These are phyloP conservation scores for Pyrocoelia pectoralis DNA, from an alignment of 2,888 invertebrate genomes.

Conservation along the genomic window DNA sequence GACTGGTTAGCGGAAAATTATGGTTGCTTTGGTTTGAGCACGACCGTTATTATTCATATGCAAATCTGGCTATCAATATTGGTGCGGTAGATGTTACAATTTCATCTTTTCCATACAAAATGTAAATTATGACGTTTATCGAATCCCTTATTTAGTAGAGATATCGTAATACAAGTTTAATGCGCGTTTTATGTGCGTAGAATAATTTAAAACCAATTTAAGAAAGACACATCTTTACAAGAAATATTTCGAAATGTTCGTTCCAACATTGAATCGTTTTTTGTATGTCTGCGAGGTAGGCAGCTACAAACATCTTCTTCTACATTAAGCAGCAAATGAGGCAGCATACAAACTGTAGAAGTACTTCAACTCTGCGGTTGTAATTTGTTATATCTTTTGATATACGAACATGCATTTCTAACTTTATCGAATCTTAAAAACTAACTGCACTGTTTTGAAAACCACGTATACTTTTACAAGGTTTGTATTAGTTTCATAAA, in stretches of 20 bases:
- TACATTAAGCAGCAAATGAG: slow-evolving; percentile 46
- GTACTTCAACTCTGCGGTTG: slow-evolving; percentile 30
- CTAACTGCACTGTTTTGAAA: slow-evolving; percentile 7
- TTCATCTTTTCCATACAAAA: slow-evolving; percentile 15
- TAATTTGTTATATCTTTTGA: slow-evolving; percentile 33
- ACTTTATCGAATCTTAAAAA: slow-evolving; percentile 26
- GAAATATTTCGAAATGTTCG: neutral
- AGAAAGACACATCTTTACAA: slow-evolving; percentile 1
- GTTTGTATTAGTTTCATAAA: slow-evolving; percentile 11
- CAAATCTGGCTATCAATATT: slow-evolving; percentile 16
- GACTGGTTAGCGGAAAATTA: neutral
- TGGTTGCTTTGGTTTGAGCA: neutral
- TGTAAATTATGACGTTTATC: neutral
- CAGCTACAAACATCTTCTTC: slow-evolving; percentile 42
- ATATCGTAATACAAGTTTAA: slow-evolving; percentile 20
- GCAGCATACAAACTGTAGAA: slow-evolving; percentile 25
- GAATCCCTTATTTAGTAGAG: neutral
- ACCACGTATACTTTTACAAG: neutral
- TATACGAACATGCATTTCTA: slow-evolving; percentile 32
- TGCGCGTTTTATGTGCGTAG: slow-evolving; percentile 23
- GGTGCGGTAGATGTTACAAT: slow-evolving; percentile 15
- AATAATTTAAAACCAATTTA: slow-evolving; percentile 4
- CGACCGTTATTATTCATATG: slow-evolving; percentile 8
- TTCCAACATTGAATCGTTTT: slow-evolving; percentile 32
- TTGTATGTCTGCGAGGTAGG: slow-evolving; percentile 17